Percentiles rank a stretch among this genome's conserved stretches.
phyloP scores from a whole-genome alignment of 2,888 invertebrate genomes.

The Hydraecia micacea region DNA sequence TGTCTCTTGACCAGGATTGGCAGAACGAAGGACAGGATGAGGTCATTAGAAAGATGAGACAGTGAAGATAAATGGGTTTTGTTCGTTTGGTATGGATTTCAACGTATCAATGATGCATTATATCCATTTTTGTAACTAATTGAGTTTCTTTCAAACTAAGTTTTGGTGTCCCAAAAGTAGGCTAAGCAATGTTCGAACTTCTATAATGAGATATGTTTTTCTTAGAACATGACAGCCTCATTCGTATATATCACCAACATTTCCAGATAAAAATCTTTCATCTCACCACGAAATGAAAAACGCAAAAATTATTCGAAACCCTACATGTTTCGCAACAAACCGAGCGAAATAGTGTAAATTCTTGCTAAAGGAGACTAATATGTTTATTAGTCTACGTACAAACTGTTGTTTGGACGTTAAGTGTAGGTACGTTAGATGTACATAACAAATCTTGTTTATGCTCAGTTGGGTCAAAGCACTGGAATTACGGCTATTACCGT shows the following conservation, averaged over 20 bases:
- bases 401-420: slow-evolving; percentile 19
- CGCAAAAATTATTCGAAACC: slow-evolving; percentile 35
- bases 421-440: slow-evolving; percentile 20
- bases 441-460: slow-evolving; percentile 67
- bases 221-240: neutral
- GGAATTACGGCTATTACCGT: slow-evolving; percentile 63
- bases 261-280: slow-evolving; percentile 1
- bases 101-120: neutral
- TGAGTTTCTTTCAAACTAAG: neutral
- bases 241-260: neutral
- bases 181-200: too few relatives aligned
- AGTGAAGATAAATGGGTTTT: slow-evolving; percentile 29
- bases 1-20: slow-evolving; percentile 41
- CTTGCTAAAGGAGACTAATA: slow-evolving; percentile 26
- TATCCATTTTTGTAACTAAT: neutral
- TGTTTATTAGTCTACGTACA: too few relatives aligned
- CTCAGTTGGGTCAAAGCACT: slow-evolving; percentile 49
- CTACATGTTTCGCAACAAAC: slow-evolving; percentile 10
- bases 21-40: slow-evolving; percentile 22
- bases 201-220: neutral
- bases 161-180: neutral
- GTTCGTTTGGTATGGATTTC: neutral
- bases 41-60: slow-evolving; percentile 20
- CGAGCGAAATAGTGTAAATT: slow-evolving; percentile 18
- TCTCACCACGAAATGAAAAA: slow-evolving; percentile 31